Evolutionary conservation across 64 coral and sea anemone genomes (phyloP).

Genomic region (Platygyra sinensis): DNA sequence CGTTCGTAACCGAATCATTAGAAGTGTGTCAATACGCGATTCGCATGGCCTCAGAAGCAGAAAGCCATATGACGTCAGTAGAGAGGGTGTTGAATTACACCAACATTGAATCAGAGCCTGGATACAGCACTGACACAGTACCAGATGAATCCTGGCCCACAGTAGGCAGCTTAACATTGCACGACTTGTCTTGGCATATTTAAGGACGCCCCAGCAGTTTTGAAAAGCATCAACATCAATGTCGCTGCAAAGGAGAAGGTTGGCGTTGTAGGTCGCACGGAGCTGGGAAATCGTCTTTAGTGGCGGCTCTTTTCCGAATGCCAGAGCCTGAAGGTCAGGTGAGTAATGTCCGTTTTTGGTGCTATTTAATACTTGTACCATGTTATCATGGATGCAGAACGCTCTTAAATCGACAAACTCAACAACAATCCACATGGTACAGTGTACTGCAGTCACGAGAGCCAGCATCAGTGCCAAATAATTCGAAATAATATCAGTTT

Average conservation of each 20-base stretch:
- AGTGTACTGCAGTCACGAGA: too few species aligned
- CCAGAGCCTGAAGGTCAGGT: constrained; percentile 64
- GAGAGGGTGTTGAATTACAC: constrained; percentile 63
- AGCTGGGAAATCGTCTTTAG: constrained; percentile 72
- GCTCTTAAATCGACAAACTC: too few species aligned
- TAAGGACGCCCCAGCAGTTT: constrained; percentile 23
- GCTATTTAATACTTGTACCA: too few species aligned
- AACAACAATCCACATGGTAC: too few species aligned
- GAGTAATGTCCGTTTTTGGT: not conserved
- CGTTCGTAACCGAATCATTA: constrained; percentile 44
- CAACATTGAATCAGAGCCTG: constrained; percentile 51
- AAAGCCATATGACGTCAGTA: constrained; percentile 70
- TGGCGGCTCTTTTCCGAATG: constrained; percentile 80
- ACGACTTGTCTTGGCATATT: constrained; percentile 54
- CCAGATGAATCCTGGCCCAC: constrained; percentile 63
- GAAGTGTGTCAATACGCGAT: constrained; percentile 41
- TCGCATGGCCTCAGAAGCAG: constrained; percentile 26
- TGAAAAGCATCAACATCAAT: constrained; percentile 38
- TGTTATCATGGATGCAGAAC: too few species aligned
- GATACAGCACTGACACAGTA: constrained; percentile 43
- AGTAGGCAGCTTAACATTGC: constrained; percentile 40
- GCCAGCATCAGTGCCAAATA: too few species aligned
- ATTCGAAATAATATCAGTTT: too few species aligned
- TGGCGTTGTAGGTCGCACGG: constrained; percentile 76
- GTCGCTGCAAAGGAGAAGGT: constrained; percentile 57